phyloP scores from a whole-genome alignment of 2,888 invertebrate species.

The Drosophila monieri region DNA sequence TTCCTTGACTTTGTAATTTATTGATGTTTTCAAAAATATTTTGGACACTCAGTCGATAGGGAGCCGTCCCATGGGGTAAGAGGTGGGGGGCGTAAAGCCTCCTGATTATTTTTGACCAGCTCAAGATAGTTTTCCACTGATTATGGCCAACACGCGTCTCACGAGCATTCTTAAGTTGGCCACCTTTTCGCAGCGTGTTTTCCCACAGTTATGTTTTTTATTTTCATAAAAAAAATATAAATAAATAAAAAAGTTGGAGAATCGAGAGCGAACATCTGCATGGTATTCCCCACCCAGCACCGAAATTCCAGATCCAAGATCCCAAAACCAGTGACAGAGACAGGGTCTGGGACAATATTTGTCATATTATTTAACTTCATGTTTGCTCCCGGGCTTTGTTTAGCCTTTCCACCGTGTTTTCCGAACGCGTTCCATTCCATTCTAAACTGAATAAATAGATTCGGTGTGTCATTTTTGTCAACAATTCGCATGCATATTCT shows the following conservation, averaged over 20 bases:
- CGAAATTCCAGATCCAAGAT: slow-evolving; percentile 13
- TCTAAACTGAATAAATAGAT: slow-evolving; percentile 38
- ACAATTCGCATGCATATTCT: slow-evolving; percentile 51
- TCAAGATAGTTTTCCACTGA: slow-evolving; percentile 27
- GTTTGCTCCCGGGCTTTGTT: slow-evolving; percentile 23
- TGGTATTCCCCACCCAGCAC: slow-evolving; percentile 35
- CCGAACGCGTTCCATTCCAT: slow-evolving; percentile 2
- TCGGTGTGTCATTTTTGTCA: slow-evolving; percentile 65
- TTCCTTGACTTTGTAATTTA: slow-evolving; percentile 77
- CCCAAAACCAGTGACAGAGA: slow-evolving; percentile 6
- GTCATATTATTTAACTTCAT: slow-evolving; percentile 56
- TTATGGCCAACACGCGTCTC: slow-evolving; percentile 62
- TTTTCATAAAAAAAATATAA: background rate
- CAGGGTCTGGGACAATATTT: slow-evolving; percentile 47
- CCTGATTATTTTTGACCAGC: slow-evolving; percentile 2
- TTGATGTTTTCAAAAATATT: slow-evolving; percentile 69
- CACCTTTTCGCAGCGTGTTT: slow-evolving; percentile 43
- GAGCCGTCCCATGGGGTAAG: no score
- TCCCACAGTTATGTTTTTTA: slow-evolving; percentile 23
- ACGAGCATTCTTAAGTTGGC: slow-evolving; percentile 8
- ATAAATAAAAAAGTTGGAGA: background rate
- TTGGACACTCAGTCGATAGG: slow-evolving; percentile 5
- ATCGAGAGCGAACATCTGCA: slow-evolving; percentile 34
- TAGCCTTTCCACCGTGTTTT: slow-evolving; percentile 20
- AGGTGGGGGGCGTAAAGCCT: background rate